These are phyloP conservation scores for Drosophila paranaensis DNA, from an alignment of 2,888 invertebrate species.

Conservation along the genomic window DNA sequence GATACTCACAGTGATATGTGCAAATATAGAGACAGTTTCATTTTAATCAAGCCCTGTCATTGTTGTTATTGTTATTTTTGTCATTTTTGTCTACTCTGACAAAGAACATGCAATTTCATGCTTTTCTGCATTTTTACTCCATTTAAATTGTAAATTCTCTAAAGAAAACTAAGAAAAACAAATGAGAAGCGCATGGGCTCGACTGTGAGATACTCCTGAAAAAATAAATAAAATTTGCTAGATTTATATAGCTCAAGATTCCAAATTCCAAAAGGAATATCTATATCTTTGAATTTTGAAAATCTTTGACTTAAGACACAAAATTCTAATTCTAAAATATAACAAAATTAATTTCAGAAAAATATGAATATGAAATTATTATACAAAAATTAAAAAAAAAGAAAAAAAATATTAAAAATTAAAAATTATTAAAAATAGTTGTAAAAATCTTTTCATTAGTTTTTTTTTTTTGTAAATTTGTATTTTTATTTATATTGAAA, in stretches of 20 bases:
- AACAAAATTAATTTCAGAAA: too few relatives aligned
- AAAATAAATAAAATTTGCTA: too few relatives aligned
- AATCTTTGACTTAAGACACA: neutral
- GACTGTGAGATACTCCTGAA: neutral
- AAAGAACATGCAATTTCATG: constrained; percentile 61
- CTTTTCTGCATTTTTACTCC: constrained; percentile 42
- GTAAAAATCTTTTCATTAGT: too few relatives aligned
- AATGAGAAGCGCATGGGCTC: neutral
- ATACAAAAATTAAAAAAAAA: too few relatives aligned
- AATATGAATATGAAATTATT: too few relatives aligned
- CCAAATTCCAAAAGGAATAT: neutral
- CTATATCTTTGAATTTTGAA: too few relatives aligned
- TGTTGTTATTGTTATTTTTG: constrained; percentile 35
- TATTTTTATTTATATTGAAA: too few relatives aligned
- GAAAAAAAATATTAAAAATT: too few relatives aligned
- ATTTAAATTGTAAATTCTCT: constrained; percentile 37
- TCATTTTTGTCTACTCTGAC: constrained; percentile 10
- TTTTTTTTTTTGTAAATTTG: too few relatives aligned
- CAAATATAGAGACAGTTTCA: constrained; percentile 32
- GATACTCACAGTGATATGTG: neutral
- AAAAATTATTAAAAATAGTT: too few relatives aligned
- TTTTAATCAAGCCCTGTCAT: constrained; percentile 63
- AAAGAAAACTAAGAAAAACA: constrained; percentile 13
- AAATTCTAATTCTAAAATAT: too few relatives aligned
- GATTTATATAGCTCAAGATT: neutral